phyloP scores from a whole-genome alignment of 2,888 invertebrate species.

The Melikaiella ostensackeni region DNA sequence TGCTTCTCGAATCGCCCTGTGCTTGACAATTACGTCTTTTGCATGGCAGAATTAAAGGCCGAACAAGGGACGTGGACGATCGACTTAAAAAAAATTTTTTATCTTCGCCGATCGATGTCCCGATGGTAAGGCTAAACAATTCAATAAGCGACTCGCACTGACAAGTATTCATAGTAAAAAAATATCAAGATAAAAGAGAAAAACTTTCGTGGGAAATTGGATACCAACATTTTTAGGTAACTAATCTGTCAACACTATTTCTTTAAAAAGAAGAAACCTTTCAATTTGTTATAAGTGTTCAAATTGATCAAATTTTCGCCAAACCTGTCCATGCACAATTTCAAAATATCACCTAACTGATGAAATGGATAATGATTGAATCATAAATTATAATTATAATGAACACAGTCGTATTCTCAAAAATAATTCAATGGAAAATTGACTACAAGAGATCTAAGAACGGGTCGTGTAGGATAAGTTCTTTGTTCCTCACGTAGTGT shows the following conservation, averaged over 20 bases:
- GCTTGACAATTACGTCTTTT: slow-evolving; percentile 35
- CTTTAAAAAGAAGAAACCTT: not conserved
- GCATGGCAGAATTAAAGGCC: slow-evolving; percentile 34
- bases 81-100: not conserved
- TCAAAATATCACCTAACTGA: not conserved
- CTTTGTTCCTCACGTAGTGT: not conserved
- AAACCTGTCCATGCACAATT: not conserved
- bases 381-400: not conserved
- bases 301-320: not conserved
- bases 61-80: slow-evolving; percentile 2
- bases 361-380: not conserved
- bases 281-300: not conserved
- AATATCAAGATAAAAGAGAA: not conserved
- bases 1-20: slow-evolving; percentile 24
- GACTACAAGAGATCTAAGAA: not conserved
- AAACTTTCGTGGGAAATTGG: not conserved
- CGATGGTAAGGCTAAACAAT: slow-evolving; percentile 30
- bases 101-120: slow-evolving; percentile 24
- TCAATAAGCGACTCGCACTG: not conserved
- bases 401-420: not conserved
- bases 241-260: not conserved
- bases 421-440: not conserved
- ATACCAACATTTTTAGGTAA: not conserved
- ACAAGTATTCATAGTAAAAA: not conserved
- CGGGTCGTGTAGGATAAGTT: not conserved